Evolutionary conservation across 2,113 vertebrate species (phyloP).

Genomic region (Cairina moschata): DNA sequence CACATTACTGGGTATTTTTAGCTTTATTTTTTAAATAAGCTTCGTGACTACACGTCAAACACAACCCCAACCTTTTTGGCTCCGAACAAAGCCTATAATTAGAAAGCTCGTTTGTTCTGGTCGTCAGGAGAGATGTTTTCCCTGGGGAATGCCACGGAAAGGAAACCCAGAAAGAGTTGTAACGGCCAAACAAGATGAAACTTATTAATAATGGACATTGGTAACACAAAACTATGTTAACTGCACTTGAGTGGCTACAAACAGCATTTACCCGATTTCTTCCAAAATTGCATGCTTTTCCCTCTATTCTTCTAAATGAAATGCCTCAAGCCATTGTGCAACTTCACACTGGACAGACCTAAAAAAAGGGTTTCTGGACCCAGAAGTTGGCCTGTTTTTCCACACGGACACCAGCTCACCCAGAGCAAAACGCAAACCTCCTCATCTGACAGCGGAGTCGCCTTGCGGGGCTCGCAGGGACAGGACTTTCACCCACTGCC

Average conservation of each 20-base stretch:
- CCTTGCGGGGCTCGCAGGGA: not conserved
- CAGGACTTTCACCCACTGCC: not conserved
- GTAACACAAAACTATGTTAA: not conserved
- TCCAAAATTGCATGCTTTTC: not conserved
- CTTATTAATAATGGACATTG: not conserved
- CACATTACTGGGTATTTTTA: constrained; percentile 69
- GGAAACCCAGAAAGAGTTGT: constrained; percentile 42
- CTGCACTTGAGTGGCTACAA: not conserved
- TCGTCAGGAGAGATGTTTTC: constrained; percentile 34
- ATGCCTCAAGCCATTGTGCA: rapidly evolving
- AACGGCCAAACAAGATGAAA: constrained; percentile 36
- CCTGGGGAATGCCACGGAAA: constrained; percentile 49
- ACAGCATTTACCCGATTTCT: not conserved
- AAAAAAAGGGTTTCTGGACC: not conserved
- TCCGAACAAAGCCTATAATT: constrained; percentile 49
- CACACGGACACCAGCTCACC: not conserved
- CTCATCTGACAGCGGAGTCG: not conserved
- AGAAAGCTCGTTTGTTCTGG: constrained; percentile 38
- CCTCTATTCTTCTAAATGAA: not conserved
- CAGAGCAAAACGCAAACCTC: not conserved
- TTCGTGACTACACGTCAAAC: constrained; percentile 65
- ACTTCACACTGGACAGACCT: not conserved
- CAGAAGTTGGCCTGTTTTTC: not conserved
- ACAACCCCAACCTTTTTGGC: constrained; percentile 58
- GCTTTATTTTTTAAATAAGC: constrained; percentile 56